These are phyloP conservation scores for Hyposoter dolosus DNA, from an alignment of 2,888 invertebrate genomes.

Conservation along the genomic window DNA sequence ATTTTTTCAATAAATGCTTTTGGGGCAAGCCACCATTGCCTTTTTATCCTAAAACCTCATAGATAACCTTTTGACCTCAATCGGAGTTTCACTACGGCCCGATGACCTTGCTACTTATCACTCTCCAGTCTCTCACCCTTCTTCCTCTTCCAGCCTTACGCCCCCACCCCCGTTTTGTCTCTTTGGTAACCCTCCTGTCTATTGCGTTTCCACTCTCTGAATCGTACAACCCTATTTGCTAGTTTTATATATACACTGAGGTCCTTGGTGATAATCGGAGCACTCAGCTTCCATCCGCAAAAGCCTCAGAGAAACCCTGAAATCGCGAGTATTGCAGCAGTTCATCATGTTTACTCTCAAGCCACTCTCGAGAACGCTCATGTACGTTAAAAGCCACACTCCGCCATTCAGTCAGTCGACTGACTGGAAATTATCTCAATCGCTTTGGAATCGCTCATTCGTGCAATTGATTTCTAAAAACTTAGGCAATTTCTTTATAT, in stretches of 20 bases:
- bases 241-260: neutral
- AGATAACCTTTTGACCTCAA: constrained; percentile 49
- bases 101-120: constrained; percentile 58
- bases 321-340: constrained; percentile 29
- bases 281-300: constrained; percentile 50
- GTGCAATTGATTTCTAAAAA: neutral
- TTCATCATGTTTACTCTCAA: constrained; percentile 29
- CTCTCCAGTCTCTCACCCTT: constrained; percentile 24
- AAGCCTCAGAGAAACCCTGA: constrained; percentile 49
- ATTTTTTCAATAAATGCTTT: neutral
- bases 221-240: constrained; percentile 40
- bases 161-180: constrained; percentile 36
- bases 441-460: neutral
- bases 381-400: neutral
- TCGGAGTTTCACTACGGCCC: constrained; percentile 40
- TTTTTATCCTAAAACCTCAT: constrained; percentile 6
- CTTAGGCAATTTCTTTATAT: neutral
- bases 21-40: neutral
- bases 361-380: constrained; percentile 9
- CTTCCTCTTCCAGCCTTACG: constrained; percentile 31
- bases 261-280: constrained; percentile 64
- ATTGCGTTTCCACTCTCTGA: constrained; percentile 15
- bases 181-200: constrained; percentile 35
- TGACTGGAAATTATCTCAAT: neutral
- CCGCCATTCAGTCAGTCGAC: neutral